Evolutionary conservation across 2,797 vertebrate genomes (phyloP), one percentile per base, ranked within the genome.

Genomic region (Pantherophis alleghaniensis): DNA sequence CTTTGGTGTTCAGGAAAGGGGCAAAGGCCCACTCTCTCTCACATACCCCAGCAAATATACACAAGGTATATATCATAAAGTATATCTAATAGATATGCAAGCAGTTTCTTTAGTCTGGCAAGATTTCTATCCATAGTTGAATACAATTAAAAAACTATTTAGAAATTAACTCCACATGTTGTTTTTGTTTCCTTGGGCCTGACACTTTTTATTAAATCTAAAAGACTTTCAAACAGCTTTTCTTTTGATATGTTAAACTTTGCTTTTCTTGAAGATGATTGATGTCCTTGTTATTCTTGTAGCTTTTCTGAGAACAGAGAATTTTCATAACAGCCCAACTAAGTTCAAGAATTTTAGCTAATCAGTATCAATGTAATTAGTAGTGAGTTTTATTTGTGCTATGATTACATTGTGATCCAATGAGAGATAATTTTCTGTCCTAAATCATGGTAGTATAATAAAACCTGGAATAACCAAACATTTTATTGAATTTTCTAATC

Each of bases 141-240:
- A 66, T 66, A 66, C 63, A 66, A n/a, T 66, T 66, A 66, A 66
- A 66, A 11, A n/a, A 66, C 28, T n/a, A 66, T 66, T 66, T n/a
- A n/a, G 28, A 66, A 66, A 5, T 61, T 63, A n/a, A 63, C 61
- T 63, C 61, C 11, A 28, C 1, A 63, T 63, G 26, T 63, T n/a
- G 28, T 14, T 66, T 66, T 66, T n/a, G 28, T 66, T 66, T 66
- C 12, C 63, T 66, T n/a, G 0, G 28, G 63, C 63, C 32, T 53
- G 37, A 5, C 0, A 69, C 12, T 88, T 94, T 94, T 91, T 14
- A 69, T 69, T 88, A 95, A 94, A 91, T 86, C 5, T n/a, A 11
- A 4, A 93, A 94, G 6, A 42, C 0, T 91, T 7, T 0, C 9
- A 47, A 86, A 42, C 11, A 60, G 55, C 89, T 93, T 95, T 12